Evolutionary conservation across 2,113 vertebrate species (phyloP).

Genomic region (Brienomyrus brachyistius): DNA sequence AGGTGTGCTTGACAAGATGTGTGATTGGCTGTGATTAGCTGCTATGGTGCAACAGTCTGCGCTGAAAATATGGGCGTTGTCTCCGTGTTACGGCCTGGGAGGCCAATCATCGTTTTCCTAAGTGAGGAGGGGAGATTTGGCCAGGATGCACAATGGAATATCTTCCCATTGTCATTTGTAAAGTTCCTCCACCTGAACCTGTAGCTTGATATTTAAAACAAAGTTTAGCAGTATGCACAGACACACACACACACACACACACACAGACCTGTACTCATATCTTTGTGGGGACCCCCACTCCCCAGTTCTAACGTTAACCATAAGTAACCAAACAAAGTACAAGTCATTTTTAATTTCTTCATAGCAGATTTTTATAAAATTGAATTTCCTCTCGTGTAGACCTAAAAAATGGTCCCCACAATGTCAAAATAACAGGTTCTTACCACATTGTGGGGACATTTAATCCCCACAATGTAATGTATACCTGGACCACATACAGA

Average conservation of each 20-base stretch:
- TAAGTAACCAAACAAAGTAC: background rate
- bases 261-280: background rate
- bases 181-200: background rate
- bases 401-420: background rate
- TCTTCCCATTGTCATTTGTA: conserved; percentile 38
- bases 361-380: no score
- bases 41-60: background rate
- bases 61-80: conserved; percentile 32
- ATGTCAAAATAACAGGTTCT: no score
- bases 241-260: background rate
- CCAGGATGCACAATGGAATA: conserved; percentile 50
- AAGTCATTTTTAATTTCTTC: no score
- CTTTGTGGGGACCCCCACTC: no score
- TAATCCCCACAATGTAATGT: background rate
- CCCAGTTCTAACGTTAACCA: background rate
- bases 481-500: background rate
- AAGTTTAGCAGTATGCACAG: background rate
- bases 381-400: no score
- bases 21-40: background rate
- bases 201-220: background rate
- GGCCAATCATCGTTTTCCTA: conserved; percentile 58
- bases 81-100: conserved; percentile 40
- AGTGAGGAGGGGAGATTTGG: conserved; percentile 47
- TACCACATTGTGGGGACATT: no score
- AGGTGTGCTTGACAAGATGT: background rate